Base-by-base conservation (phyloP, 92 coral and sea anemone genomes). In the Palythoa heliodiscus region DNA sequence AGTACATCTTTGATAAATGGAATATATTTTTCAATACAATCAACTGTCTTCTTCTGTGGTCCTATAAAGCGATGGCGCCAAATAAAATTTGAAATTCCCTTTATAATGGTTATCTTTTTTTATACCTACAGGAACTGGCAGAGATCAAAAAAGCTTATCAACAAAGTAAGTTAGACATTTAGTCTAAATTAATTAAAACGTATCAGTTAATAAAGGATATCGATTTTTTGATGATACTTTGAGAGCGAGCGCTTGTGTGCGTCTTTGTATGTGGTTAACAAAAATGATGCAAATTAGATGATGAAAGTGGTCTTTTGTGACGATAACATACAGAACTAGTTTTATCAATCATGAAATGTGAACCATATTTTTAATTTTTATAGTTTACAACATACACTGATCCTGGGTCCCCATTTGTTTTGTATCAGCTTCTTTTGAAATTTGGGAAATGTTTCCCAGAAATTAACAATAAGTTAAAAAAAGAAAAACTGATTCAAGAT, bases 91-190 rank as follows among this genome's bases (percentile, higher is more conserved):
- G 17, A 11, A 64, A 2, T 8, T 11, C 2, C 37, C 5, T 12
- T 39, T 13, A 25, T 5, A 9, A 22, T 39, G 17, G 22, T 8
- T 25, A 20, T 37, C 0, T 63, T 75, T 40, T 81, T 69, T 63
- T 76, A 24, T 82, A 78, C 14, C 70, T 71, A 5, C 84, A 95
- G 98, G 97, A 95, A 77, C 89, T 95, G 50, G 90, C 87, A 15
- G 91, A 88, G 24, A 89, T 95, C 63, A 90, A 91, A 88, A 91
- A 94, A 71, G 94, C 87, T 17, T 93, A 95, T 87, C 76, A 85
- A 85, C 87, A 92, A 89, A 86, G 97, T 93, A 89, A 89, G 79
- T 79, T 10, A 29, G 16, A 38, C 7, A 2, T 52, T 12, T 2
- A 37, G 24, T 61, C 35, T 58, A 14, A 58, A 15, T 58, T 58